Percentiles rank a stretch among this genome's conserved stretches.
phyloP scores from a whole-genome alignment of 1,140 invertebrate species.

The Tetragnatha versicolor region DNA sequence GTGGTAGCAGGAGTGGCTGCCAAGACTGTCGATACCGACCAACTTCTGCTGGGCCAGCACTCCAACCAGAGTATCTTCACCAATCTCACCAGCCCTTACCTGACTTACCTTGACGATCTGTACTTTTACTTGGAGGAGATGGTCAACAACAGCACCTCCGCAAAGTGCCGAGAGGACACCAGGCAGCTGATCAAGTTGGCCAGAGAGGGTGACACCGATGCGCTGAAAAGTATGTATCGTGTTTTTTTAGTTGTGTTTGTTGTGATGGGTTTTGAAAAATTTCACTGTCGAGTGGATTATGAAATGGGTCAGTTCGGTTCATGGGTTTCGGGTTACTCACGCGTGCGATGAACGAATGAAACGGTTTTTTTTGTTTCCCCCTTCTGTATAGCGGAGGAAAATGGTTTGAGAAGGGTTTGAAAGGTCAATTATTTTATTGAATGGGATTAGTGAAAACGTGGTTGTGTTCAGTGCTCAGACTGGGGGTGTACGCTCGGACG shows the following conservation, averaged over 20 bases:
- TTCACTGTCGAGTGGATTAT: no score
- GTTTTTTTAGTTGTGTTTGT: background rate
- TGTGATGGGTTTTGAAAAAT: background rate
- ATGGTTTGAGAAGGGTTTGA: no score
- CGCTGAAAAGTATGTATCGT: constrained; percentile 23
- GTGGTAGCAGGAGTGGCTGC: no score
- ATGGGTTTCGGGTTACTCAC: no score
- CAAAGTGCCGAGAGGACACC: background rate
- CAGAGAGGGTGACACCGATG: background rate
- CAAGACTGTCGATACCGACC: background rate
- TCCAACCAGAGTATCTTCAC: background rate
- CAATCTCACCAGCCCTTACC: constrained; percentile 4
- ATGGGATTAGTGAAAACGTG: no score
- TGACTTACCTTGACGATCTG: constrained; percentile 20
- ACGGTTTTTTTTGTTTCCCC: no score
- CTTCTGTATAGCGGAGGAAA: no score
- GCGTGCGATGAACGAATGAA: no score
- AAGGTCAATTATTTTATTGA: no score
- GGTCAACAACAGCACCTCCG: background rate
- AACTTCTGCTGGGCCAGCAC: background rate
- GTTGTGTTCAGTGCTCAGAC: no score
- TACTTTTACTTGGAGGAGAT: background rate
- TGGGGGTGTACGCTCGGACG: no score
- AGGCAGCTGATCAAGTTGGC: background rate
- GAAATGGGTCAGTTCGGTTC: no score